Percentiles rank a stretch among this genome's conserved stretches.
phyloP scores from a whole-genome alignment of 2,888 invertebrate species.

The Eupithecia pulchellata region DNA sequence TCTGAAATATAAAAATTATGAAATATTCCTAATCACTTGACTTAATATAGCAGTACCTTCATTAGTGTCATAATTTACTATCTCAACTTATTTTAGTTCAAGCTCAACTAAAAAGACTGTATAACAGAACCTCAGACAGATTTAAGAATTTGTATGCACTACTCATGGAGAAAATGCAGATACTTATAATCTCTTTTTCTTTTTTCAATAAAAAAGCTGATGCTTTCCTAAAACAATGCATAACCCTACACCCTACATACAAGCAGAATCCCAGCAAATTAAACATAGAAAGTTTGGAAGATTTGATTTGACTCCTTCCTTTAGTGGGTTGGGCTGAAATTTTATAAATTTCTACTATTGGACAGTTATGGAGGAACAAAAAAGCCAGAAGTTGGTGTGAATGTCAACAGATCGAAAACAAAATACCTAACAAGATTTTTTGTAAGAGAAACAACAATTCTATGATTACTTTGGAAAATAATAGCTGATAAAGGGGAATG shows the following conservation, averaged over 20 bases:
- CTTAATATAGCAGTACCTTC: background rate
- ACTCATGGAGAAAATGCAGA: background rate
- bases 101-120: background rate
- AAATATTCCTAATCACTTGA: background rate
- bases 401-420: too few relatives aligned
- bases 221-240: background rate
- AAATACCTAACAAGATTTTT: background rate
- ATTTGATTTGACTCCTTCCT: background rate
- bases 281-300: background rate
- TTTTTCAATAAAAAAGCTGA: background rate
- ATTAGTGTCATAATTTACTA: too few relatives aligned
- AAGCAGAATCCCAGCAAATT: background rate
- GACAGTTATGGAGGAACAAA: too few relatives aligned
- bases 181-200: background rate
- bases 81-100: background rate
- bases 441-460: background rate
- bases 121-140: background rate
- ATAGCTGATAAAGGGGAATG: background rate
- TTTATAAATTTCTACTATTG: background rate
- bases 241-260: background rate
- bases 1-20: conserved; percentile 63
- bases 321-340: background rate
- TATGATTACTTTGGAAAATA: background rate
- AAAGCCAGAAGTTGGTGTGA: background rate
- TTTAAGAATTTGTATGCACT: background rate